These are phyloP conservation scores for Oostethus manadensis DNA, from an alignment of 2,113 vertebrate genomes.

Conservation along the genomic window DNA sequence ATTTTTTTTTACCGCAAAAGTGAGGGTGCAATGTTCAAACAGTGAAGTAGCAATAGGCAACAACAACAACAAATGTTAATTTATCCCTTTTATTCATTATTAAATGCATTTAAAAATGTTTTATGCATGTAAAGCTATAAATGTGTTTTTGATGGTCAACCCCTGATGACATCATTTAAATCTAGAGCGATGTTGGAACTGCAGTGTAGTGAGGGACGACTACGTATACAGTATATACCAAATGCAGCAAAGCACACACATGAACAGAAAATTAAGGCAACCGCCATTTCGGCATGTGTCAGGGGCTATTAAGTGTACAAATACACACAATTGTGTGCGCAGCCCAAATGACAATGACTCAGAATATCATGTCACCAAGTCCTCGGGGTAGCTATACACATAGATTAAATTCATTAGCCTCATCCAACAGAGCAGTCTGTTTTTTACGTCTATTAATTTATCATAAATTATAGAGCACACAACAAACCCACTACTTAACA, in stretches of 20 bases:
- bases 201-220: too few species aligned
- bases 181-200: too few species aligned
- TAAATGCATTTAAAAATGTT: too few species aligned
- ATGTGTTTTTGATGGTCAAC: too few species aligned
- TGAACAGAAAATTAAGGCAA: conserved; percentile 3
- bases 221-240: conserved; percentile 6
- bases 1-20: too few species aligned
- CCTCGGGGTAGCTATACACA: conserved; percentile 28
- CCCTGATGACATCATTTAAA: too few species aligned
- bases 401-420: conserved; percentile 38
- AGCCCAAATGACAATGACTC: conserved; percentile 16
- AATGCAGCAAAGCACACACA: neutral
- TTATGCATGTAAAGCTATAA: too few species aligned
- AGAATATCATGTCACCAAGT: conserved; percentile 13
- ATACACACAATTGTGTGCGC: conserved; percentile 11
- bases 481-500: conserved; percentile 20
- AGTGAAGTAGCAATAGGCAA: too few species aligned
- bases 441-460: conserved; percentile 39
- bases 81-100: too few species aligned
- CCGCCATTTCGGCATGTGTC: conserved; percentile 17
- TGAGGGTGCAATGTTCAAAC: too few species aligned
- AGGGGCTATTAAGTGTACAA: conserved; percentile 5
- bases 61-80: too few species aligned
- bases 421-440: conserved; percentile 27
- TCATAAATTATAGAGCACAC: conserved; percentile 34